A percentile compares a stretch with the other conserved stretches of the same genome.
These are phyloP conservation scores for Saiga tatarica DNA, from an alignment of 2,113 vertebrate species.

Conservation along the genomic window DNA sequence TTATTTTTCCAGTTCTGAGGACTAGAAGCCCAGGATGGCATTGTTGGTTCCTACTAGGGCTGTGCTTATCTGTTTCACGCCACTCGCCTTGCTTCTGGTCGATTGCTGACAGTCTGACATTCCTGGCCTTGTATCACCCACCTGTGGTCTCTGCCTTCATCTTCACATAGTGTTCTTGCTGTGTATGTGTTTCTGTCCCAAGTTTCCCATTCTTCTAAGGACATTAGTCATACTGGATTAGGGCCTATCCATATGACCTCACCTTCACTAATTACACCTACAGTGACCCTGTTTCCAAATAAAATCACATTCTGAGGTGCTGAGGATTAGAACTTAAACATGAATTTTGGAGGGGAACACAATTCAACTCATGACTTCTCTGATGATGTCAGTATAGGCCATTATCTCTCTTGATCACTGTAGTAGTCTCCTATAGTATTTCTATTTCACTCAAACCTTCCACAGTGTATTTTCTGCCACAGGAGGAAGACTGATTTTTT, in stretches of 20 bases:
- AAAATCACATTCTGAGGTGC: background rate
- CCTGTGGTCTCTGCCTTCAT: background rate
- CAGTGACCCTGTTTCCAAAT: background rate
- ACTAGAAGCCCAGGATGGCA: background rate
- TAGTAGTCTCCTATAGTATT: background rate
- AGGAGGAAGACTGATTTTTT: background rate
- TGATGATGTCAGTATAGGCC: background rate
- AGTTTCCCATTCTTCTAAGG: background rate
- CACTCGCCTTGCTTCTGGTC: background rate
- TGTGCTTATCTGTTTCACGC: background rate
- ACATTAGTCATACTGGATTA: background rate
- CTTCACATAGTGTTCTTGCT: background rate
- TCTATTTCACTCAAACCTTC: background rate
- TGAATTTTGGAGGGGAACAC: background rate
- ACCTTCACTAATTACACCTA: background rate
- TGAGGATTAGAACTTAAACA: background rate
- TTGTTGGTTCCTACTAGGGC: background rate
- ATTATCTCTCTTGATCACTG: background rate
- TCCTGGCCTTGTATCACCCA: background rate
- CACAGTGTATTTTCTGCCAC: background rate
- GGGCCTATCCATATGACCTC: background rate
- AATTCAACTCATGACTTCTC: background rate
- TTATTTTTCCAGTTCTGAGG: background rate
- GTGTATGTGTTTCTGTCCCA: background rate
- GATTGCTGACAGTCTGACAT: background rate